Evolutionary conservation across 2,113 vertebrate genomes (phyloP).

Genomic region (Nipponia nippon): DNA sequence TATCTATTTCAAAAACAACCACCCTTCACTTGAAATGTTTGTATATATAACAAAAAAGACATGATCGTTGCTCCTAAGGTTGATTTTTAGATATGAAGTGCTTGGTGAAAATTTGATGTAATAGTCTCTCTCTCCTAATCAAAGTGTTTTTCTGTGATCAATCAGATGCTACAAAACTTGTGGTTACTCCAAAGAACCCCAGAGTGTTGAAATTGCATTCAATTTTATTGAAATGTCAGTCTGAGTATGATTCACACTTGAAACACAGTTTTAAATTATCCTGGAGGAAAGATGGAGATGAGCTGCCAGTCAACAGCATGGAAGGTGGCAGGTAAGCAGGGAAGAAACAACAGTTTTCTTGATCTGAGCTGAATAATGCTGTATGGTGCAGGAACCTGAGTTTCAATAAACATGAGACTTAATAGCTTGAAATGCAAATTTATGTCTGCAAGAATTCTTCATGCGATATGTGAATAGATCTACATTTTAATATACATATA

Average conservation of each 20-base stretch:
- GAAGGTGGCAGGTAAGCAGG: conserved; percentile 78
- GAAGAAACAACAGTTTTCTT: background rate
- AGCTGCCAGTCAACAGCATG: conserved; percentile 78
- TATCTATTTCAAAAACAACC: background rate
- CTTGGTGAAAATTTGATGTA: background rate
- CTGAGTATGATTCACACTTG: conserved; percentile 84
- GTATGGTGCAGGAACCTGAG: background rate
- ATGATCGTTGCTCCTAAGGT: background rate
- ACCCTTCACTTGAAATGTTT: background rate
- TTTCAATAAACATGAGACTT: background rate
- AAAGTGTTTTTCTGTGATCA: conserved; percentile 4
- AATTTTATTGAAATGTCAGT: conserved; percentile 83
- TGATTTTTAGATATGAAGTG: background rate
- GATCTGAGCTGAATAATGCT: background rate
- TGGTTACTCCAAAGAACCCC: conserved; percentile 76
- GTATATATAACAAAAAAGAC: background rate
- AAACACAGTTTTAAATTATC: conserved; percentile 81
- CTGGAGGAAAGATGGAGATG: conserved; percentile 85
- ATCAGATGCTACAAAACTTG: conserved; percentile 88
- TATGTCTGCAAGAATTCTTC: background rate
- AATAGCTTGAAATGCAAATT: conserved; percentile 36
- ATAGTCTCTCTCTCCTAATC: conserved; percentile 11
- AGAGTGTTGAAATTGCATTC: conserved; percentile 78
- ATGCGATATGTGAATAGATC: rapidly evolving
- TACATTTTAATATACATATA: background rate